phyloP scores from a whole-genome alignment of 2,888 invertebrate genomes.

The Sinodicranocentrus sp. region DNA sequence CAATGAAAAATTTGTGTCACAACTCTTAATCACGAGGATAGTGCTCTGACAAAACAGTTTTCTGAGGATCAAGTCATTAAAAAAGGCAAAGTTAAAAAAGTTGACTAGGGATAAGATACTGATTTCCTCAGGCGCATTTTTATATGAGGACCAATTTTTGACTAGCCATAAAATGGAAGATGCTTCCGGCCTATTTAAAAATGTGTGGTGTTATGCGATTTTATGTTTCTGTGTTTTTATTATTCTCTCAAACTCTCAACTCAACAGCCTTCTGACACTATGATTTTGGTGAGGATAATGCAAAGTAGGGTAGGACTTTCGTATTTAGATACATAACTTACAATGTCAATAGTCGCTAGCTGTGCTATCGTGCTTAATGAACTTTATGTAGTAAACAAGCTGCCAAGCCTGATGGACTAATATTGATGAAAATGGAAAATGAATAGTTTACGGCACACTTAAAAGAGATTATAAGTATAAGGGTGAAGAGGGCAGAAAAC shows the following conservation, averaged over 20 bases:
- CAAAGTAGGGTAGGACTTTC: too few species aligned
- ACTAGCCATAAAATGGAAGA: conserved; percentile 55
- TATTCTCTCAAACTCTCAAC: neutral
- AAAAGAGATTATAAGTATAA: too few species aligned
- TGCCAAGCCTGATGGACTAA: too few species aligned
- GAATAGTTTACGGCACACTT: too few species aligned
- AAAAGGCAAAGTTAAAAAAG: conserved; percentile 35
- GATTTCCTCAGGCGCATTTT: conserved; percentile 37
- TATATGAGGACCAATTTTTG: conserved; percentile 42
- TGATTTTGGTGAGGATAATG: too few species aligned
- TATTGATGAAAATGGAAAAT: too few species aligned
- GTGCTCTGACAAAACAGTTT: conserved; percentile 20
- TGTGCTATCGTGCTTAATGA: too few species aligned
- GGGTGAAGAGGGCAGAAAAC: too few species aligned
- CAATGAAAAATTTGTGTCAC: conserved; percentile 46
- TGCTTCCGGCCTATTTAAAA: conserved; percentile 44
- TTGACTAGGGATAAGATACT: neutral
- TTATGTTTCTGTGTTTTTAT: neutral
- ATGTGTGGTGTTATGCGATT: too few species aligned
- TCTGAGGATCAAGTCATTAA: conserved; percentile 63
- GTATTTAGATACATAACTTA: too few species aligned
- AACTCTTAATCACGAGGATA: conserved; percentile 20
- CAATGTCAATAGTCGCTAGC: too few species aligned
- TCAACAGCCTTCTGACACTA: neutral
- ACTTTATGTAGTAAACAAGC: too few species aligned